Conservation (phyloP, 2,113 vertebrate genomes). For the Enhydra lutris region DNA sequence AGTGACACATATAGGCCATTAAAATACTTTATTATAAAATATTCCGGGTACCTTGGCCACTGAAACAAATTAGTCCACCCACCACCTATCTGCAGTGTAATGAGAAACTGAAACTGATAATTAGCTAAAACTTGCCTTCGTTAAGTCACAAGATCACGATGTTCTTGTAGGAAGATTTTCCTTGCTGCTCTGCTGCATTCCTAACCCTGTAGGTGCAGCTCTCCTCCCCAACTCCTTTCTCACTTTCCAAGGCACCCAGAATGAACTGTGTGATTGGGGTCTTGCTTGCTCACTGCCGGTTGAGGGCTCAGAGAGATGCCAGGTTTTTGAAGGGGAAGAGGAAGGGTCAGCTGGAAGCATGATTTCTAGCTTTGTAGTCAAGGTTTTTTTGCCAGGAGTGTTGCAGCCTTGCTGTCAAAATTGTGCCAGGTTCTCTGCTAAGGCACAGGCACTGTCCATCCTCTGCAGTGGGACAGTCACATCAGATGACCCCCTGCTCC, state of each 20-base stretch:
- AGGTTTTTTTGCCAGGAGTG: not conserved
- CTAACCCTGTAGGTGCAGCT: not conserved
- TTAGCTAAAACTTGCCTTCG: not conserved
- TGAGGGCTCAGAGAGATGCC: not conserved
- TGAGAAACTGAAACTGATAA: not conserved
- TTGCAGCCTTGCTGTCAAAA: not conserved
- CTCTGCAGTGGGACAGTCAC: not conserved
- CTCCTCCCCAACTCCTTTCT: not conserved
- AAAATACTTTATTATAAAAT: conserved; percentile 37
- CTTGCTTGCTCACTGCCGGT: not conserved
- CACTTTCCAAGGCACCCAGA: not conserved
- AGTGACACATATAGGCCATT: not conserved
- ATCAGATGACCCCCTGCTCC: not conserved
- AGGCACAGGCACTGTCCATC: not conserved
- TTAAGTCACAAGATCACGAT: not conserved
- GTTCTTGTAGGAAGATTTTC: not conserved
- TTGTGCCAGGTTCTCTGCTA: not conserved
- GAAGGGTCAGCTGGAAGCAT: not conserved
- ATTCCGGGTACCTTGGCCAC: not conserved
- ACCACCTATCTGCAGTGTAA: not conserved
- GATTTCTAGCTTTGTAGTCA: not conserved
- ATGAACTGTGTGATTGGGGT: not conserved
- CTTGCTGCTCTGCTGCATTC: not conserved
- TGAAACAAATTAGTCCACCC: not conserved
- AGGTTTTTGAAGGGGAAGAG: not conserved